Base-by-base conservation (phyloP, 2,888 invertebrate species). In the Drosophila quinaria region DNA sequence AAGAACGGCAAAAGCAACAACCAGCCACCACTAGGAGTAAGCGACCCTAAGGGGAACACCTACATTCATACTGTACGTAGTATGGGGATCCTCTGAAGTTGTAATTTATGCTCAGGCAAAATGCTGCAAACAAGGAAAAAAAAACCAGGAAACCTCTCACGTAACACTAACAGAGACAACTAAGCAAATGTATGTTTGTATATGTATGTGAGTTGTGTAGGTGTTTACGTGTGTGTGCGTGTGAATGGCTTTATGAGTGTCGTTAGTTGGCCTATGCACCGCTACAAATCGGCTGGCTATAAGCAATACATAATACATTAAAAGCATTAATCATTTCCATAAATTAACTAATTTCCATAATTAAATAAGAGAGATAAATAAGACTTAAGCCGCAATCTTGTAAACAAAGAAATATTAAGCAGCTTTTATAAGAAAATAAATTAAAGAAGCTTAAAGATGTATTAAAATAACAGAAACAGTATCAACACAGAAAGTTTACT, bases 101-200 rank as follows among this genome's bases (percentile, higher is more conserved):
- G 80, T 87, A 84, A 84, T 84, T 87, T 87, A 84, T 87, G 84
- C 87, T 77, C 64, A 51, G 71, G 79, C 79, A 79, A 81, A 86
- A 77, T 81, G 79, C 79, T 80, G 78, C 74, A 81, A 77, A 79
- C 29, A 78, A 75, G 6, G 10, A 54, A 29, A 54, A 11, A 15
- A 54, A 41, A 54, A 63, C 59, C 61, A 76, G 70, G 74, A 79
- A 81, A 72, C 67, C 76, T 66, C 69, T 74, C 83, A 81, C 77
- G 77, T 86, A 81, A 71, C 61, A 49, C 31, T 39, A 25, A 46
- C 47, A 47, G 60, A 66, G 55, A 59, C 75, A 80, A 65, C 80
- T 66, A 80, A 42, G 51, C 46, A 41, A 31, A 58, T 51, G 69
- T 8, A 29, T 44, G 37, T 47, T 8, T 44, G 63, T 19, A 19